Percentiles rank a stretch among this genome's conserved stretches.
Evolutionary conservation across 64 coral and sea anemone genomes (phyloP).

Genomic region (Porites lutea): DNA sequence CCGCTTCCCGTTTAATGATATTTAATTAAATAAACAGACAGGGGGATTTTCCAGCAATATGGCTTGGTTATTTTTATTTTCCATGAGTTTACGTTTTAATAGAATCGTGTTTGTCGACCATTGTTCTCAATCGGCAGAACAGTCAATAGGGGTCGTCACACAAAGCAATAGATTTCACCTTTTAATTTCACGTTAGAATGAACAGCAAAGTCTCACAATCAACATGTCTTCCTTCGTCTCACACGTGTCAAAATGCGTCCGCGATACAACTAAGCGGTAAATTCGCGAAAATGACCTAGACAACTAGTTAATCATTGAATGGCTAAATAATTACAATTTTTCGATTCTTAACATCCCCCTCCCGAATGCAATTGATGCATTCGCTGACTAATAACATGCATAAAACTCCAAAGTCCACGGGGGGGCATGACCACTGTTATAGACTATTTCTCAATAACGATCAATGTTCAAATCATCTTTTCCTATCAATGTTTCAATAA

Average conservation of each 20-base stretch:
- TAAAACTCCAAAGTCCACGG: background rate
- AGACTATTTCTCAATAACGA: background rate
- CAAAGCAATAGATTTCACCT: background rate
- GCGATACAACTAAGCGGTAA: slow-evolving; percentile 5
- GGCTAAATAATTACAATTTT: background rate
- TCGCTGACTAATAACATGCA: slow-evolving; percentile 1
- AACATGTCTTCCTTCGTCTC: background rate
- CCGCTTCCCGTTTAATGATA: no score
- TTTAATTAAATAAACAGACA: no score
- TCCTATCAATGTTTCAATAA: background rate
- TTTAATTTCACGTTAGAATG: background rate
- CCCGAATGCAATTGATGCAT: slow-evolving; percentile 15
- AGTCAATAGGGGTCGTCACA: background rate
- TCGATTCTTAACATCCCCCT: slow-evolving; percentile 34
- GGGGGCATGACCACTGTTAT: background rate
- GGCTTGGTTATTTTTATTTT: no score
- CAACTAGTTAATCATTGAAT: background rate
- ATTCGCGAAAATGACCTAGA: background rate
- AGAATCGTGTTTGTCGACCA: no score
- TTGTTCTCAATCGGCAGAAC: slow-evolving; percentile 1
- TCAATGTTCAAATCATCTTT: background rate
- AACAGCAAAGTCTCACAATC: background rate
- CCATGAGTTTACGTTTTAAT: no score
- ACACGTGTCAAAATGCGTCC: background rate
- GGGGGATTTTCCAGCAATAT: no score